Percentiles rank a stretch among this genome's conserved stretches.
Evolutionary conservation across 2,888 invertebrate species (phyloP).

Genomic region (Thymelicus lineola): DNA sequence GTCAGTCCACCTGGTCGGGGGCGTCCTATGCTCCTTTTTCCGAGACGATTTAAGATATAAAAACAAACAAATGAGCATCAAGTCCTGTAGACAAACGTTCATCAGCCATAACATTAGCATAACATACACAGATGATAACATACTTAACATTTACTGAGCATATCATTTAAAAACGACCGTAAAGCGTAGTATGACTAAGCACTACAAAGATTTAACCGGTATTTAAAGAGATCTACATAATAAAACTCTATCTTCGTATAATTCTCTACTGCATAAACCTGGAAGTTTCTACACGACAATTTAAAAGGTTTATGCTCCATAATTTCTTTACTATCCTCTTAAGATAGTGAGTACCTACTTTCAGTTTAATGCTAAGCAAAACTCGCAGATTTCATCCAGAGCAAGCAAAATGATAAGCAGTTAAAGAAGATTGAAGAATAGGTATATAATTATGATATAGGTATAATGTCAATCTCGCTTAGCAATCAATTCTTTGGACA

Average conservation of each 20-base stretch:
- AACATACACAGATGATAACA: too few species aligned
- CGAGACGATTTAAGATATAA: too few species aligned
- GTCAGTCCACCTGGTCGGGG: too few species aligned
- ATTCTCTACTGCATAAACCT: conserved; percentile 5
- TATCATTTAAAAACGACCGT: background rate
- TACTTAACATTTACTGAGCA: background rate
- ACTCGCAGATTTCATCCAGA: conserved; percentile 35
- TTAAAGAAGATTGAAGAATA: too few species aligned
- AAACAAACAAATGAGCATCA: too few species aligned
- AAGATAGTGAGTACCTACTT: conserved; percentile 3
- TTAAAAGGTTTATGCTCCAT: conserved; percentile 11
- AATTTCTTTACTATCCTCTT: conserved; percentile 10
- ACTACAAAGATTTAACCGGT: conserved; percentile 7
- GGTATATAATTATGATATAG: too few species aligned
- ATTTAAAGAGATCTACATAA: conserved; percentile 9
- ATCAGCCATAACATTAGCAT: too few species aligned
- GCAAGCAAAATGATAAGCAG: background rate
- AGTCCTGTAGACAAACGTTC: too few species aligned
- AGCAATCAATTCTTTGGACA: too few species aligned
- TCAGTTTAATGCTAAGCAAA: background rate
- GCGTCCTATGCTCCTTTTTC: too few species aligned
- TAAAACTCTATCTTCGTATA: background rate
- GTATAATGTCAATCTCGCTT: too few species aligned
- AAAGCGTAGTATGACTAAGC: background rate
- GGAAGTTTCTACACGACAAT: conserved; percentile 11